phyloP scores from a whole-genome alignment of 1,140 invertebrate genomes.

The Drosophila littoralis region DNA sequence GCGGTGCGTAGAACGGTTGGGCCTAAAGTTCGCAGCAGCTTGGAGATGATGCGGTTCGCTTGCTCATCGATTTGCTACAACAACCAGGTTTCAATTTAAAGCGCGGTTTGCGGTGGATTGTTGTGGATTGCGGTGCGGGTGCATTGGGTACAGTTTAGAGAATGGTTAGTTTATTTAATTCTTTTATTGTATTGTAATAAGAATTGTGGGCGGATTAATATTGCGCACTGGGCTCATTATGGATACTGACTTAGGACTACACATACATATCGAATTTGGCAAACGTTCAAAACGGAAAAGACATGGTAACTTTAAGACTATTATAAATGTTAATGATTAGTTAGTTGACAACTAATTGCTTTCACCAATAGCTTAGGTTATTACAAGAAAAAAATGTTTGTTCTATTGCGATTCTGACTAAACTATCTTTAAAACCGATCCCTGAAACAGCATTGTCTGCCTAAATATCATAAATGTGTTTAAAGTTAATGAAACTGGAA shows the following conservation, averaged over 20 bases:
- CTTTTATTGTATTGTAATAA: not conserved
- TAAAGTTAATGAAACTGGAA: too few relatives aligned
- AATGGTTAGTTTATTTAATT: conserved; percentile 30
- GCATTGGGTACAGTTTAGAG: conserved; percentile 30
- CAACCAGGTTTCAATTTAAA: conserved; percentile 61
- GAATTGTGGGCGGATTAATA: not conserved
- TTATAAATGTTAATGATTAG: conserved; percentile 7
- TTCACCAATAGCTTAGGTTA: conserved; percentile 12
- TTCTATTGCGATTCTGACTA: not conserved
- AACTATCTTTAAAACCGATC: not conserved
- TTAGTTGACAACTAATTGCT: conserved; percentile 24
- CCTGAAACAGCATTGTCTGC: not conserved
- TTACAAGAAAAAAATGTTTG: not conserved
- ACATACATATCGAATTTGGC: not conserved
- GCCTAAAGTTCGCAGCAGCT: conserved; percentile 88
- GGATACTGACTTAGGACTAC: not conserved
- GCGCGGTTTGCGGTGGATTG: conserved; percentile 19
- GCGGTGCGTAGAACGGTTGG: conserved; percentile 87
- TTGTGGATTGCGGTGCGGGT: conserved; percentile 19
- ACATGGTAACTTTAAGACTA: not conserved
- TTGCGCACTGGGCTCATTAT: not conserved
- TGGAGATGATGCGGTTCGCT: conserved; percentile 89
- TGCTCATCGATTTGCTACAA: conserved; percentile 91
- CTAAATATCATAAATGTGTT: too few relatives aligned
- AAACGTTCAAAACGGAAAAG: not conserved